phyloP scores from a whole-genome alignment of 1,140 invertebrate genomes.

The Zeugodacus cucurbitae region DNA sequence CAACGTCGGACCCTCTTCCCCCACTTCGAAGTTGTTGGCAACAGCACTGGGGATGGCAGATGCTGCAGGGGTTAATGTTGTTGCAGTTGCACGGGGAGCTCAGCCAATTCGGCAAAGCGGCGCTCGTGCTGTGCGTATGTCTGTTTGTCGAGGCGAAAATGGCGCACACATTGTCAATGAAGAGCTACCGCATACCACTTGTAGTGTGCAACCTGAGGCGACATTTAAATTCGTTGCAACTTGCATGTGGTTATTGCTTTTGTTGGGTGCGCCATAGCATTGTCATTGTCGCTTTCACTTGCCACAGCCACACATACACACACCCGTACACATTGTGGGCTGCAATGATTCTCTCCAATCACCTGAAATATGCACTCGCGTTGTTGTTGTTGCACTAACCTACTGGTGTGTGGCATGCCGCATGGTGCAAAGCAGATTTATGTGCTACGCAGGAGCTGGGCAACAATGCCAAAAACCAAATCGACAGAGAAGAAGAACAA shows the following conservation, averaged over 20 bases:
- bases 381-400: not conserved
- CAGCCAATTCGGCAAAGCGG: not conserved
- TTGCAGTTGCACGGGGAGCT: not conserved
- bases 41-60: not conserved
- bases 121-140: not conserved
- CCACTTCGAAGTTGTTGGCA: not conserved
- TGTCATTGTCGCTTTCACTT: not conserved
- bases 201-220: constrained; percentile 6
- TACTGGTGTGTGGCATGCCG: not conserved
- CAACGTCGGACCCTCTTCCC: not conserved
- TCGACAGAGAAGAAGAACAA: not conserved
- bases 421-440: not conserved
- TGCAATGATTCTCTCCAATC: not conserved
- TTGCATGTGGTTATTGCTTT: not conserved
- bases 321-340: not conserved
- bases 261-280: not conserved
- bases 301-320: not conserved
- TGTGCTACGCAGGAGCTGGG: not conserved
- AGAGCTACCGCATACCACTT: not conserved
- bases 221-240: constrained; percentile 1
- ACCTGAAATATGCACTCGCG: not conserved
- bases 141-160: not conserved
- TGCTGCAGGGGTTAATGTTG: not conserved
- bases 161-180: not conserved
- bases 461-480: not conserved